These are phyloP conservation scores for Drosophila sechellia DNA, from an alignment of 1,140 invertebrate genomes.

Conservation along the genomic window DNA sequence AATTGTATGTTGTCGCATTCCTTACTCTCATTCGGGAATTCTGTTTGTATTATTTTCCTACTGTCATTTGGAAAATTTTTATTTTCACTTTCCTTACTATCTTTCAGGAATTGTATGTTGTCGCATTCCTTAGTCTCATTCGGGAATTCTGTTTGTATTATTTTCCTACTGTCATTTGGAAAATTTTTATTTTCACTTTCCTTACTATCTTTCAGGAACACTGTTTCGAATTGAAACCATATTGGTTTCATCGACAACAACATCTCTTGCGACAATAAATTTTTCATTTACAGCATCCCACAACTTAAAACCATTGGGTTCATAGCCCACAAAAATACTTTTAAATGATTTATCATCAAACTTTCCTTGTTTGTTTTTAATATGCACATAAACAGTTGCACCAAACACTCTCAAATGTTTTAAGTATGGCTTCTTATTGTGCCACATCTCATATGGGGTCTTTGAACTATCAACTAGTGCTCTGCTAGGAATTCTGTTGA, in stretches of 20 bases:
- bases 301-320: neutral
- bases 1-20: neutral
- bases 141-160: neutral
- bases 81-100: neutral
- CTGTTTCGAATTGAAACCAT: neutral
- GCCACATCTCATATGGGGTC: neutral
- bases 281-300: neutral
- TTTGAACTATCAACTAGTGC: neutral
- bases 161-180: neutral
- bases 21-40: neutral
- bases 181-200: neutral
- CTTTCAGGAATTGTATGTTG: slow-evolving; percentile 3
- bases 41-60: neutral
- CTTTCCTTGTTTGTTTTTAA: neutral
- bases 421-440: neutral
- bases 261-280: neutral
- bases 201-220: slow-evolving; percentile 3
- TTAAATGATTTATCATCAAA: neutral
- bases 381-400: neutral
- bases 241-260: neutral
- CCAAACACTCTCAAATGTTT: slow-evolving; percentile 1
- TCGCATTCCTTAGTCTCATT: slow-evolving; percentile 21
- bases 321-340: neutral
- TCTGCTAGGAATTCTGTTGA: neutral
- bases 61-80: neutral